Evolutionary conservation across 1,140 invertebrate species (phyloP).

Genomic region (Agrypnia vestita): DNA sequence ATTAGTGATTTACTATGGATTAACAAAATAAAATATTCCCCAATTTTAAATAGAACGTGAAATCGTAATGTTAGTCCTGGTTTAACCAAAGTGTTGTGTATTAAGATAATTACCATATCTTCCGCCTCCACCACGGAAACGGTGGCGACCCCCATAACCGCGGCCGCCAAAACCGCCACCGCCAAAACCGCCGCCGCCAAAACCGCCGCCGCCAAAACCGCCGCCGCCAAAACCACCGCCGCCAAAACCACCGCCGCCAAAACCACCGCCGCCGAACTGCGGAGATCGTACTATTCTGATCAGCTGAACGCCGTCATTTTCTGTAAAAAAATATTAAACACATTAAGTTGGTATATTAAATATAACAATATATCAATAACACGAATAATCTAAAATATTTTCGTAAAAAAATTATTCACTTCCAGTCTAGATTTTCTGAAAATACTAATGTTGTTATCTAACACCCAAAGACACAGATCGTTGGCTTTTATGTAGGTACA

Average conservation of each 20-base stretch:
- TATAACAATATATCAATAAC: too few species aligned
- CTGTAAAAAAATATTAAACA: slow-evolving; percentile 14
- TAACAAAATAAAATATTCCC: too few species aligned
- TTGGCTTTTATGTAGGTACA: too few species aligned
- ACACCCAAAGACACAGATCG: too few species aligned
- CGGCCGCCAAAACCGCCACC: slow-evolving; percentile 13
- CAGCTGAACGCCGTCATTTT: background rate
- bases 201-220: slow-evolving; percentile 27
- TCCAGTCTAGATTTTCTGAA: too few species aligned
- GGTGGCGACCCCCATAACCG: slow-evolving; percentile 27
- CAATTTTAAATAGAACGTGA: too few species aligned
- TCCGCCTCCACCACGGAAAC: slow-evolving; percentile 25
- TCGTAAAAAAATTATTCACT: too few species aligned
- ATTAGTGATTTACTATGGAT: too few species aligned
- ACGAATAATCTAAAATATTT: too few species aligned
- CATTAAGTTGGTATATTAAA: too few species aligned
- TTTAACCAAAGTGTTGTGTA: background rate
- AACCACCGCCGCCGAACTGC: slow-evolving; percentile 28
- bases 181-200: background rate
- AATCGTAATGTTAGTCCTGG: too few species aligned
- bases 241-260: background rate
- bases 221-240: background rate
- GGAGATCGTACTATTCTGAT: slow-evolving; percentile 45
- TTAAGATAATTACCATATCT: background rate
- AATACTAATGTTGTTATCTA: too few species aligned